Conservation (phyloP, 2,888 invertebrate genomes). For the Anthophora plumipes region DNA sequence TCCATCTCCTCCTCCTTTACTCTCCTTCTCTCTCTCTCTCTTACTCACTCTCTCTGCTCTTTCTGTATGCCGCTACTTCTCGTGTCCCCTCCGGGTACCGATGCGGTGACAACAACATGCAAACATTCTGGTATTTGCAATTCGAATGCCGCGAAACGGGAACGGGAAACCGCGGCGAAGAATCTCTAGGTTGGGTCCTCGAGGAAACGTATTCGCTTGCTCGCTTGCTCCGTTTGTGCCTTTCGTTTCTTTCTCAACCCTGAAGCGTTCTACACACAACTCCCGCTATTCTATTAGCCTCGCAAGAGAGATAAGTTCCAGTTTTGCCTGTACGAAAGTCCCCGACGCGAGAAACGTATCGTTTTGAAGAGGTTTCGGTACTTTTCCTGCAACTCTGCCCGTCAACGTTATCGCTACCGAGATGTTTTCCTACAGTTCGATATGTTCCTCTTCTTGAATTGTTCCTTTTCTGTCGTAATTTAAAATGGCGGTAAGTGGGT, state of each 20-base stretch:
- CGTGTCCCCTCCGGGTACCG: slow-evolving; percentile 76
- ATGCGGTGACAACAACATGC: slow-evolving; percentile 84
- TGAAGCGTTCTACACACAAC: slow-evolving; percentile 15
- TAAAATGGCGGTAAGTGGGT: no score
- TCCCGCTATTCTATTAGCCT: slow-evolving; percentile 79
- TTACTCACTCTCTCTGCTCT: slow-evolving; percentile 48
- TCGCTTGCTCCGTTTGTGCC: no score
- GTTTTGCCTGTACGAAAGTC: slow-evolving; percentile 55
- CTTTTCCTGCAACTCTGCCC: background rate
- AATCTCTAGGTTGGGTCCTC: slow-evolving; percentile 57
- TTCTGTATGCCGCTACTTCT: slow-evolving; percentile 46
- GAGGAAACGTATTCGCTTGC: background rate
- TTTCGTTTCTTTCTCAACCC: slow-evolving; percentile 21
- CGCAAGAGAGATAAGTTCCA: slow-evolving; percentile 80
- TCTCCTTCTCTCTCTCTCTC: slow-evolving; percentile 52
- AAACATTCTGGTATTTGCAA: slow-evolving; percentile 85
- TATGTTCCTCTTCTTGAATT: no score
- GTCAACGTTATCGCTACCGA: slow-evolving; percentile 5
- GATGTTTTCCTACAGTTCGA: no score
- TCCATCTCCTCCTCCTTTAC: slow-evolving; percentile 33
- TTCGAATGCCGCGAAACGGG: slow-evolving; percentile 83
- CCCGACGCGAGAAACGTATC: slow-evolving; percentile 33
- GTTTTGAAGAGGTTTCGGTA: slow-evolving; percentile 10
- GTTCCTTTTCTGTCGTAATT: no score
- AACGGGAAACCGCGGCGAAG: slow-evolving; percentile 71